A percentile compares a stretch with the other conserved stretches of the same genome.
Conservation (phyloP, 2,888 invertebrate species). For the Xestia sexstrigata region DNA sequence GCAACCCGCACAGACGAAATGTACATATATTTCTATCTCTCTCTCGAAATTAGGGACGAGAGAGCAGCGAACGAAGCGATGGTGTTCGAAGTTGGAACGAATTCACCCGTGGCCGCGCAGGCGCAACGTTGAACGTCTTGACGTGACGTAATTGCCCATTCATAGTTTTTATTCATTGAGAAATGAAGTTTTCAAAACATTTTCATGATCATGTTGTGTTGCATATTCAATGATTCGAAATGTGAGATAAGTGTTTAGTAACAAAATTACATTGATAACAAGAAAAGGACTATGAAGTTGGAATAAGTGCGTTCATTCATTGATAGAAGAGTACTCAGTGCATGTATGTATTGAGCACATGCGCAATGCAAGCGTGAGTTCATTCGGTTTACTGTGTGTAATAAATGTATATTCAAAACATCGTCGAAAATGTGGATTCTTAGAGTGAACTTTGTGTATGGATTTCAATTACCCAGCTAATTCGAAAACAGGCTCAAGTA, state of each 20-base stretch:
- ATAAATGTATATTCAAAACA: slow-evolving; percentile 70
- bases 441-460: slow-evolving; percentile 74
- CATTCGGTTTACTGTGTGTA: slow-evolving; percentile 71
- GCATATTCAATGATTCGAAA: slow-evolving; percentile 51
- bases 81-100: slow-evolving; percentile 58
- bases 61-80: slow-evolving; percentile 34
- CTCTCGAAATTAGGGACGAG: slow-evolving; percentile 34
- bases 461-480: slow-evolving; percentile 75
- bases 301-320: slow-evolving; percentile 86
- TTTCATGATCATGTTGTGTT: slow-evolving; percentile 80
- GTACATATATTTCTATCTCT: slow-evolving; percentile 40
- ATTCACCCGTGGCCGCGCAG: slow-evolving; percentile 81
- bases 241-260: slow-evolving; percentile 64
- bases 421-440: slow-evolving; percentile 75
- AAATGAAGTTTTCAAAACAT: slow-evolving; percentile 81
- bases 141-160: slow-evolving; percentile 90
- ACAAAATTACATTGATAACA: slow-evolving; percentile 40
- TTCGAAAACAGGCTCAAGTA: slow-evolving; percentile 85
- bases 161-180: slow-evolving; percentile 90
- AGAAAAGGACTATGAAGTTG: slow-evolving; percentile 70
- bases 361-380: slow-evolving; percentile 83
- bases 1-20: background rate
- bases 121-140: slow-evolving; percentile 83
- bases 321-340: slow-evolving; percentile 80
- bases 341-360: slow-evolving; percentile 84